These are phyloP conservation scores for Pantala flavescens DNA, from an alignment of 1,140 invertebrate species.

Conservation along the genomic window DNA sequence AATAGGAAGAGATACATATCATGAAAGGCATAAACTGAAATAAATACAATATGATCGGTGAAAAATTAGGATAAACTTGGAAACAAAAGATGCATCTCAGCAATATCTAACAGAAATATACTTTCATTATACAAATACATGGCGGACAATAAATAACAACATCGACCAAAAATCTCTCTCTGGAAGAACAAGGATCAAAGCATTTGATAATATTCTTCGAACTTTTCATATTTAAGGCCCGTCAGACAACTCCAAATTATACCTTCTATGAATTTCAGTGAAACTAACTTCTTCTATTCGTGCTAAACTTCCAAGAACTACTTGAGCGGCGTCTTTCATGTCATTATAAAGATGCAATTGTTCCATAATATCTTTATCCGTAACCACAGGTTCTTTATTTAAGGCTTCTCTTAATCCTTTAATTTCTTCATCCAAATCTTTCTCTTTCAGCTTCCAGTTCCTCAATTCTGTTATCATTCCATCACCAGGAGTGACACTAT, in stretches of 20 bases:
- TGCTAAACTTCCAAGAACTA: slow-evolving; percentile 37
- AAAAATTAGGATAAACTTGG: no score
- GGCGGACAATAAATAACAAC: no score
- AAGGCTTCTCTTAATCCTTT: background rate
- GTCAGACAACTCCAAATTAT: slow-evolving; percentile 19
- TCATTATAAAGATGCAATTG: slow-evolving; percentile 40
- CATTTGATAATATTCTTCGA: no score
- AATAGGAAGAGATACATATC: no score
- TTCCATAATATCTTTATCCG: slow-evolving; percentile 18
- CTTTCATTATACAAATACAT: no score
- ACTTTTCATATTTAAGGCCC: background rate
- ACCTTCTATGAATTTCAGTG: slow-evolving; percentile 28
- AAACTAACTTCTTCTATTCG: slow-evolving; percentile 28
- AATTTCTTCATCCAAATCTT: background rate
- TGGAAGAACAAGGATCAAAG: no score
- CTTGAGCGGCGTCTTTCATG: slow-evolving; percentile 37
- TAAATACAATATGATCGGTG: no score
- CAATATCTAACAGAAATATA: no score
- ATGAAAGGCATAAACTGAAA: no score
- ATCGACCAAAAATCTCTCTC: no score
- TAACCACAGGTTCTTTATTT: background rate
- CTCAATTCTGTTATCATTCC: background rate
- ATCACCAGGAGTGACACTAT: no score
- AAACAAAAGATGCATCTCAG: no score
- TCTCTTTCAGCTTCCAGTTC: background rate